These are phyloP conservation scores for Epinephelus lanceolatus DNA, from an alignment of 2,113 vertebrate species.

Conservation along the genomic window DNA sequence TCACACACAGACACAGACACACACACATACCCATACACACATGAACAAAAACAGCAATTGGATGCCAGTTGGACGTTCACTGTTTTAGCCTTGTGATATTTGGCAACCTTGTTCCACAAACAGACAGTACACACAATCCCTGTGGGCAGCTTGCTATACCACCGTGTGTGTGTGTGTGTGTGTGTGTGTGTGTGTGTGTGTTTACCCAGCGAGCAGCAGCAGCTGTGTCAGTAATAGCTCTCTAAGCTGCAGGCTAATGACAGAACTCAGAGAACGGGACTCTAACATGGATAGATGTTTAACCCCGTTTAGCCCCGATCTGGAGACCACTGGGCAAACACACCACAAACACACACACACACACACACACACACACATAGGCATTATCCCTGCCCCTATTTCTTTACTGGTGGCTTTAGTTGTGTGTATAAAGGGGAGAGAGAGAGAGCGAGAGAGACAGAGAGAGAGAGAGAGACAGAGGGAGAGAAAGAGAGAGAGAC, in stretches of 20 bases:
- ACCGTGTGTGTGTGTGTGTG: slow-evolving; percentile 44
- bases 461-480: slow-evolving; percentile 33
- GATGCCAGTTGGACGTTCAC: slow-evolving; percentile 74
- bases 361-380: slow-evolving; percentile 36
- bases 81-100: slow-evolving; percentile 73
- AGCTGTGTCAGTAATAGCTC: slow-evolving; percentile 83
- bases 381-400: slow-evolving; percentile 45
- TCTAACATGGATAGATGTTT: slow-evolving; percentile 84
- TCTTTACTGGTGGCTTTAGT: slow-evolving; percentile 60
- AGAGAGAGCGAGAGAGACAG: slow-evolving; percentile 39
- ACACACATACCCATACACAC: slow-evolving; percentile 58
- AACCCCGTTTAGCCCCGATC: slow-evolving; percentile 83
- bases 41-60: slow-evolving; percentile 35
- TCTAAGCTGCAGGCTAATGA: slow-evolving; percentile 83
- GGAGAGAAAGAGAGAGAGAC: slow-evolving; percentile 48
- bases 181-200: slow-evolving; percentile 61
- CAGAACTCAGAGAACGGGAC: slow-evolving; percentile 78
- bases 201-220: slow-evolving; percentile 79
- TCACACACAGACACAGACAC: slow-evolving; percentile 18
- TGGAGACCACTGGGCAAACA: slow-evolving; percentile 79
- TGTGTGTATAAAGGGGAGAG: slow-evolving; percentile 54
- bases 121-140: slow-evolving; percentile 75
- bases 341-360: slow-evolving; percentile 18
- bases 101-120: slow-evolving; percentile 78
- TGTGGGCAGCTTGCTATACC: slow-evolving; percentile 71